A percentile compares a stretch with the other conserved stretches of the same genome.
These are phyloP conservation scores for Eupithecia abbreviata DNA, from an alignment of 2,888 invertebrate species.

Conservation along the genomic window DNA sequence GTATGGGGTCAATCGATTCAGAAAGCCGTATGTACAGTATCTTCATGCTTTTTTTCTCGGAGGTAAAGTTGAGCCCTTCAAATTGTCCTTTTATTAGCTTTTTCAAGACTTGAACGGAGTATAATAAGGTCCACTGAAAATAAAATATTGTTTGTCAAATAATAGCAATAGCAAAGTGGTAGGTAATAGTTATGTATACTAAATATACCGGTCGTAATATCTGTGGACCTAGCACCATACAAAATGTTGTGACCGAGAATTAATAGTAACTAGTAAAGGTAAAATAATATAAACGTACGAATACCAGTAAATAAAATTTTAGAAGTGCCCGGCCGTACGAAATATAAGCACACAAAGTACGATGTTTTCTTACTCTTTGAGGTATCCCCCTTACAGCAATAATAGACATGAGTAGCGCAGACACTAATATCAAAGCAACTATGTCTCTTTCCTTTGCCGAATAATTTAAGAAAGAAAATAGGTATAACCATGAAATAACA, in stretches of 20 bases:
- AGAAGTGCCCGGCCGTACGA: neutral
- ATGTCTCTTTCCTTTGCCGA: neutral
- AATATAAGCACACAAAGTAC: neutral
- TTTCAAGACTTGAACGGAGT: conserved; percentile 45
- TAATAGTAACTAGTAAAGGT: too few species aligned
- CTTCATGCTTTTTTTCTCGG: conserved; percentile 26
- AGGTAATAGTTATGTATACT: too few species aligned
- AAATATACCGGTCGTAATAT: too few species aligned
- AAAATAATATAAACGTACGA: too few species aligned
- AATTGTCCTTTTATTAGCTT: conserved; percentile 54
- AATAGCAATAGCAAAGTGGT: too few species aligned
- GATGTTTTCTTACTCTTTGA: conserved; percentile 35
- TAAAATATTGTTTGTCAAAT: neutral
- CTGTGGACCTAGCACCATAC: too few species aligned
- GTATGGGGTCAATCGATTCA: conserved; percentile 54
- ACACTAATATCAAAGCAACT: neutral
- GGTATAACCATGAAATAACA: neutral
- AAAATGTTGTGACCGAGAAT: neutral
- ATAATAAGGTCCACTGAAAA: conserved; percentile 52
- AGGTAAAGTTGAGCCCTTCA: conserved; percentile 55
- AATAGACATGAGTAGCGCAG: conserved; percentile 48
- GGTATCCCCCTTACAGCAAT: conserved; percentile 50
- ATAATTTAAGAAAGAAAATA: neutral
- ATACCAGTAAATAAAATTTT: too few species aligned
- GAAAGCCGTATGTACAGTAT: conserved; percentile 59